These are phyloP conservation scores for Himalopsyche anomala DNA, from an alignment of 2,888 invertebrate species.

Conservation along the genomic window DNA sequence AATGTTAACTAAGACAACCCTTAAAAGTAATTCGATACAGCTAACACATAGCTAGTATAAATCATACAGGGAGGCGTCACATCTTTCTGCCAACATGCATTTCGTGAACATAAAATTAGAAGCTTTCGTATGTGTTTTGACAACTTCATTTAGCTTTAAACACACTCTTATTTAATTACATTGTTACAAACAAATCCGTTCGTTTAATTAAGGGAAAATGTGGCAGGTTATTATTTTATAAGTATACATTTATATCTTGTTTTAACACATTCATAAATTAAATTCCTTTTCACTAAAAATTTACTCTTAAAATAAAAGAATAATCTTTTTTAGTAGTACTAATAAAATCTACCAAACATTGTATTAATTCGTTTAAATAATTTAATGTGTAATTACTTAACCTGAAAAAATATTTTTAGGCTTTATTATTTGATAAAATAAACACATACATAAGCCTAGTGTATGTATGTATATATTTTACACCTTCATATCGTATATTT, in stretches of 20 bases:
- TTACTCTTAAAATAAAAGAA: too few species aligned
- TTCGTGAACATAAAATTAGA: conserved; percentile 59
- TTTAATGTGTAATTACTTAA: too few species aligned
- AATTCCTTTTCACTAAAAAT: too few species aligned
- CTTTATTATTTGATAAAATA: too few species aligned
- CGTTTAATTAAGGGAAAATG: not conserved
- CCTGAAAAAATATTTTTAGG: too few species aligned
- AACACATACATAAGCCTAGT: too few species aligned
- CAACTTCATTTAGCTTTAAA: conserved; percentile 53
- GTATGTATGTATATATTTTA: too few species aligned
- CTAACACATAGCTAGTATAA: conserved; percentile 60
- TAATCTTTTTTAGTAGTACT: too few species aligned
- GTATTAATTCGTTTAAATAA: too few species aligned
- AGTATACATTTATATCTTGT: not conserved
- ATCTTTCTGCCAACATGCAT: conserved; percentile 48
- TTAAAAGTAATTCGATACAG: conserved; percentile 56
- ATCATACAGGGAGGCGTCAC: conserved; percentile 61
- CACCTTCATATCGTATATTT: too few species aligned
- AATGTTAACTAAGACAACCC: conserved; percentile 60
- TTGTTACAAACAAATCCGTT: not conserved
- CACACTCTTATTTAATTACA: conserved; percentile 1
- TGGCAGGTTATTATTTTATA: not conserved
- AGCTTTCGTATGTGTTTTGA: conserved; percentile 50
- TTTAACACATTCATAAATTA: conserved; percentile 33
- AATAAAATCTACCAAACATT: too few species aligned